These are phyloP conservation scores for Camponotus fellah DNA, from an alignment of 2,888 invertebrate species.

Conservation along the genomic window DNA sequence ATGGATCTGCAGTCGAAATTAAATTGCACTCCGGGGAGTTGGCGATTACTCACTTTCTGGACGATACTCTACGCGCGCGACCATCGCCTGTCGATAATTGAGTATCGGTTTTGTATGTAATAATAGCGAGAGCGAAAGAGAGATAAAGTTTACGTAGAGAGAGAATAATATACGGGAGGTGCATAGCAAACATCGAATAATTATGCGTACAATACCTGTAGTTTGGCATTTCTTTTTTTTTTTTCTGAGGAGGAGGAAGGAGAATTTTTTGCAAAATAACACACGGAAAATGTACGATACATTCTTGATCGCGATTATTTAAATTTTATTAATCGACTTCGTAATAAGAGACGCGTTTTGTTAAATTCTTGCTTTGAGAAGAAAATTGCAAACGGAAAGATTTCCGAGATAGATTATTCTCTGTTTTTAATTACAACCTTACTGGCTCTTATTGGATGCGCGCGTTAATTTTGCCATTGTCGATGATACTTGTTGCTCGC, in stretches of 20 bases:
- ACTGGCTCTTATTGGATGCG: neutral
- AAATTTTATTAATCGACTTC: neutral
- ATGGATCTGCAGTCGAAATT: slow-evolving; percentile 54
- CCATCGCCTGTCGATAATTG: slow-evolving; percentile 51
- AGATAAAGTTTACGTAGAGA: neutral
- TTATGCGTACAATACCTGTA: slow-evolving; percentile 14
- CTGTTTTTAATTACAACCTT: slow-evolving; percentile 3
- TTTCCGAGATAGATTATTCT: neutral
- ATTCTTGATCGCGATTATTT: neutral
- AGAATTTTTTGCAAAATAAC: neutral
- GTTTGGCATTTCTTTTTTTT: slow-evolving; percentile 7
- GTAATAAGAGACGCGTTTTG: neutral
- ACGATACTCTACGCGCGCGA: slow-evolving; percentile 40
- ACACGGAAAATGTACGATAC: neutral
- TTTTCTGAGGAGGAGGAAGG: too few species aligned
- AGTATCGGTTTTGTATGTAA: slow-evolving; percentile 49
- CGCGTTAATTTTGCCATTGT: neutral
- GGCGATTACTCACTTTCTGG: slow-evolving; percentile 53
- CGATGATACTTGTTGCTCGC: slow-evolving; percentile 18
- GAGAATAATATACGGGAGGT: neutral
- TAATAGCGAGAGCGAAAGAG: slow-evolving; percentile 17
- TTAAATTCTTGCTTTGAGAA: neutral
- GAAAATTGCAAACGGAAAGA: neutral
- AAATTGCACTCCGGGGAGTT: slow-evolving; percentile 51
- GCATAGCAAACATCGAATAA: slow-evolving; percentile 17